Conservation (phyloP, 1,140 invertebrate species). For the Papilio aristodemus region DNA sequence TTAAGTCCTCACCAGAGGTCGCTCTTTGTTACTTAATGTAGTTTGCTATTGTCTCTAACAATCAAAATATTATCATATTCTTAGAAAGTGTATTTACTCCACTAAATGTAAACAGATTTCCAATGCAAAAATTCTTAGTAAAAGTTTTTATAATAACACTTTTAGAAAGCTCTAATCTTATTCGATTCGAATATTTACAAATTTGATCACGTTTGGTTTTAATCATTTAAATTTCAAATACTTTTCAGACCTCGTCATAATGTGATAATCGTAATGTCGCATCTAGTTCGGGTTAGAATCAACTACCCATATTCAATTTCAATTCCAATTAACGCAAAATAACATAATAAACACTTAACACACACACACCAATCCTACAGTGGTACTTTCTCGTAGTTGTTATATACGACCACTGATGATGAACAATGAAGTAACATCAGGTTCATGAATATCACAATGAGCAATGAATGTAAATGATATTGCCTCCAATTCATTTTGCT, state of each 20-base stretch:
- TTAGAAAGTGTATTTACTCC: background rate
- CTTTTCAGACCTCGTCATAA: no score
- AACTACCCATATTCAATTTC: no score
- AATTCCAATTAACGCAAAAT: no score
- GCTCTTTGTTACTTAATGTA: background rate
- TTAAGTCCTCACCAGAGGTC: background rate
- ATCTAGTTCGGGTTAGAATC: no score
- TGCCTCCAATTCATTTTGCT: conserved; percentile 18
- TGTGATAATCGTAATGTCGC: no score
- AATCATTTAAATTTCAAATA: no score
- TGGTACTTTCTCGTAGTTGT: no score
- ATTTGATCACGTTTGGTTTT: no score
- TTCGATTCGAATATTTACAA: no score
- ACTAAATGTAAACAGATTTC: background rate
- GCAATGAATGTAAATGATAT: conserved; percentile 33
- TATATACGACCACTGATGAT: background rate
- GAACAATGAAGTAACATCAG: conserved; percentile 14
- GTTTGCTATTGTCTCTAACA: background rate
- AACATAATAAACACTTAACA: no score
- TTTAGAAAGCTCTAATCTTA: no score
- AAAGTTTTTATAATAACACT: background rate
- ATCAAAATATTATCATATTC: background rate
- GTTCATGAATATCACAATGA: conserved; percentile 31
- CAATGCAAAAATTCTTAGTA: background rate
- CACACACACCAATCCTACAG: no score